A percentile compares a stretch with the other conserved stretches of the same genome.
Conservation (phyloP, 2,888 invertebrate species). For the Agrochola litura region DNA sequence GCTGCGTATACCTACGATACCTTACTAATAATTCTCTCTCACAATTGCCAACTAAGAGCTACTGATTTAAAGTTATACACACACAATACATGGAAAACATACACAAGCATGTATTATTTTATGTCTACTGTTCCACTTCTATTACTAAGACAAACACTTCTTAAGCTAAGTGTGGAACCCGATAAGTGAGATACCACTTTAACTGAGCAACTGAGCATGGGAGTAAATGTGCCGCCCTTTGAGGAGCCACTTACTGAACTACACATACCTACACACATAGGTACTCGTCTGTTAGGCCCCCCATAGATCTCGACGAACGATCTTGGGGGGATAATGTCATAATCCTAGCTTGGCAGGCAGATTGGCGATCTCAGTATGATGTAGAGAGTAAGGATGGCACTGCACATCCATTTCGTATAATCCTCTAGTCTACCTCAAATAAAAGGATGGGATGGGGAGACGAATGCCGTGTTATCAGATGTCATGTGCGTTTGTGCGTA, state of each 20-base stretch:
- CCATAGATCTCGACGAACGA: slow-evolving; percentile 55
- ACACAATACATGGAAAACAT: neutral
- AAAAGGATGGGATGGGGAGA: slow-evolving; percentile 17
- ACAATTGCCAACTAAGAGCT: neutral
- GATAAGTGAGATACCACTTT: slow-evolving; percentile 59
- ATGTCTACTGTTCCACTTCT: slow-evolving; percentile 35
- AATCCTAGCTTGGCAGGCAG: slow-evolving; percentile 65
- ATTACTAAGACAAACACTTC: slow-evolving; percentile 45
- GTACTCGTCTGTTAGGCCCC: slow-evolving; percentile 29
- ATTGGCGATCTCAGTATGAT: slow-evolving; percentile 58
- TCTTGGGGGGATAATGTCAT: slow-evolving; percentile 59
- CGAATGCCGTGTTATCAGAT: slow-evolving; percentile 8
- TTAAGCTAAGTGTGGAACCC: slow-evolving; percentile 51
- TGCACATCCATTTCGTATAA: slow-evolving; percentile 55
- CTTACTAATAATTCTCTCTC: neutral
- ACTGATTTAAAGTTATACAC: neutral
- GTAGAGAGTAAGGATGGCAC: slow-evolving; percentile 40
- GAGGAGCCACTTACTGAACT: slow-evolving; percentile 56
- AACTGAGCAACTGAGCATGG: slow-evolving; percentile 52
- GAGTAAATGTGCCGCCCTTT: slow-evolving; percentile 55
- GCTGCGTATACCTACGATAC: neutral
- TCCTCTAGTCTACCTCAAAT: slow-evolving; percentile 35
- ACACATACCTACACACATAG: slow-evolving; percentile 29
- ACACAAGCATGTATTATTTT: slow-evolving; percentile 9
- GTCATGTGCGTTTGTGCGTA: slow-evolving; percentile 33